Evolutionary conservation across 2,797 vertebrate genomes (phyloP), one percentile per base, ranked within the genome.

Genomic region (Zalophus californianus): DNA sequence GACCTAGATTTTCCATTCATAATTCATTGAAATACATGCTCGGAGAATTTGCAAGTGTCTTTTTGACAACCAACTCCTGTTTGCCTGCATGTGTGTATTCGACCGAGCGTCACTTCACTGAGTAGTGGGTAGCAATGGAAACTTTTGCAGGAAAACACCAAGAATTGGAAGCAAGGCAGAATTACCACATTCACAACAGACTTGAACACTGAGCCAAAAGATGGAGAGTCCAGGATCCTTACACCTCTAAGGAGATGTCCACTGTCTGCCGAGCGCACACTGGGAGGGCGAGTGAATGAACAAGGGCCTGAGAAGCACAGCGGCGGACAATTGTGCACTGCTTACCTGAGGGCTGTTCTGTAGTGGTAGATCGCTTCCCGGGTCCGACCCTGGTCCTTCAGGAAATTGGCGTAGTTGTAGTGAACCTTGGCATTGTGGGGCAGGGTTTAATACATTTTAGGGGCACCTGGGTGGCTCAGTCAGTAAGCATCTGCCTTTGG

Each of bases 361-460:
- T 99, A 99, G 98, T 99, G 99, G 98, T 99, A 98, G 97, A 99
- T 99, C 0, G 99, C 99, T 98, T 99, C 99, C 73, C 97, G 44
- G 15, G 99, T 99, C 4, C 99, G 99, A 48, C 99, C 99, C 70
- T 98, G 99, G 98, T 99, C 99, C 97, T 99, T 99, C 98, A 99
- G 99, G 97, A 99, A 99, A 98, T 99, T 99, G 98, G 99, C 99
- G 0, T 99, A 99, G 99, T 99, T 99, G 99, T 99, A 99, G 98
- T 99, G 99, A 89, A 99, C 99, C 99, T 99, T 99, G 98, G 99
- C 99, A 0, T 99, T 99, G 98, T 99, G 99, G 94, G 99, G 99
- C 97, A 99, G 98, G 68, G 99, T 99, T 98, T 52, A n/a, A 89
- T 70, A 25, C 68, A 60, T 32, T 77, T 70, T 44, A 44, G 44